A percentile compares a stretch with the other conserved stretches of the same genome.
Conservation (phyloP, 2,888 invertebrate genomes). For the Auanema freiburgensis region DNA sequence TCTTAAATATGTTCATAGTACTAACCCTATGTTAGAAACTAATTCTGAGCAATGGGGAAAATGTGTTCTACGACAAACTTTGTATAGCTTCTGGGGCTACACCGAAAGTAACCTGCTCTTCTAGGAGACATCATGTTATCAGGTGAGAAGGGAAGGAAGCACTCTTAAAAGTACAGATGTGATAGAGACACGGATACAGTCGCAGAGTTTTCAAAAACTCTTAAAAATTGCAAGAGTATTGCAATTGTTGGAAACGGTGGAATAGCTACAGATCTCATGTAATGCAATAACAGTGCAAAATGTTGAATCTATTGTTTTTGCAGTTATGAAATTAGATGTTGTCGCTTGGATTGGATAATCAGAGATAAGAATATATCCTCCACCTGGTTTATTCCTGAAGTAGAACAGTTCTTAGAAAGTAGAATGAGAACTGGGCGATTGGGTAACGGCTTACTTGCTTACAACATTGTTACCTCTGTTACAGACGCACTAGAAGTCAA, state of each 20-base stretch:
- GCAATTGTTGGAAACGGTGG: constrained; percentile 94
- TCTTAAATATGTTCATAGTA: background rate
- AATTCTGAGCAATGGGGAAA: constrained; percentile 1
- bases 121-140: constrained; percentile 3
- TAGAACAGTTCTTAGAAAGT: constrained; percentile 16
- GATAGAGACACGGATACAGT: constrained; percentile 45
- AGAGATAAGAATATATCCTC: constrained; percentile 89
- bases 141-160: constrained; percentile 5
- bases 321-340: constrained; percentile 78
- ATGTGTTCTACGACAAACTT: constrained; percentile 75
- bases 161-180: background rate
- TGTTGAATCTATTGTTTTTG: too few species aligned
- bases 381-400: constrained; percentile 92
- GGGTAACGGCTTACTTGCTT: background rate
- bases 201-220: constrained; percentile 59
- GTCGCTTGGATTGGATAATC: constrained; percentile 88
- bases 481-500: background rate
- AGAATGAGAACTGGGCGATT: constrained; percentile 10
- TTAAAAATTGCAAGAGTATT: constrained; percentile 76
- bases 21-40: background rate
- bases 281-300: too few species aligned
- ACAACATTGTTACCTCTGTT: constrained; percentile 1
- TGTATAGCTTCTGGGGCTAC: constrained; percentile 88
- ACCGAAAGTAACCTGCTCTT: constrained; percentile 71
- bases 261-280: constrained; percentile 91